phyloP scores from a whole-genome alignment of 2,113 vertebrate genomes.

The Pelmatolapia mariae region DNA sequence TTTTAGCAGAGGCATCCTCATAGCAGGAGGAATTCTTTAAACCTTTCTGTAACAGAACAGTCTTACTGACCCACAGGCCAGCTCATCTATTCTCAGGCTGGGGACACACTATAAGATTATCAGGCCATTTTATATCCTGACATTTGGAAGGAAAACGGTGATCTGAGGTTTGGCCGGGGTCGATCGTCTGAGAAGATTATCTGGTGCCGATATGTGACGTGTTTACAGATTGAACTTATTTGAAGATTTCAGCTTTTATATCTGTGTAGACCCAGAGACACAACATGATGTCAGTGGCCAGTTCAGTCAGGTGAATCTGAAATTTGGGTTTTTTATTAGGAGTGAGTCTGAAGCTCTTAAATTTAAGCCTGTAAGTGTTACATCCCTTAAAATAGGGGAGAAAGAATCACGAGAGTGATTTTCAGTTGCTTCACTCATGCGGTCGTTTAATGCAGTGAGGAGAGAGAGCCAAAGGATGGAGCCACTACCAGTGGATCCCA shows the following conservation, averaged over 20 bases:
- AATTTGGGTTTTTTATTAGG: background rate
- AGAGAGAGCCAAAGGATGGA: background rate
- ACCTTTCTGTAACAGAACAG: background rate
- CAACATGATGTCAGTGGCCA: background rate
- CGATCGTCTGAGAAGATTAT: conserved; percentile 34
- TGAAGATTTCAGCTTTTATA: background rate
- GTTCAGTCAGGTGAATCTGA: background rate
- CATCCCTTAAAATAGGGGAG: background rate
- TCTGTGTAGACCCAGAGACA: background rate
- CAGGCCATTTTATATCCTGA: conserved; percentile 3
- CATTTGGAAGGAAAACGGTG: conserved; percentile 19
- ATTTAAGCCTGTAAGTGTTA: background rate
- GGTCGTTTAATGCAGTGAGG: background rate
- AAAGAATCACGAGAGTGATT: background rate
- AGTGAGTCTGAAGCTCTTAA: background rate
- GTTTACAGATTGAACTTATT: background rate
- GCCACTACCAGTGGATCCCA: background rate
- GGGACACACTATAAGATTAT: conserved; percentile 18
- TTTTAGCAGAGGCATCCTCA: background rate
- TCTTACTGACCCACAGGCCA: conserved; percentile 10
- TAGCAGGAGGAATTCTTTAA: background rate
- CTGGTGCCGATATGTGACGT: background rate
- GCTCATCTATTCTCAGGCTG: background rate
- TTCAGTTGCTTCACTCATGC: background rate
- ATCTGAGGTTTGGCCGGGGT: conserved; percentile 1